Evolutionary conservation across 2,888 invertebrate species (phyloP).

Genomic region (Orchesella flavescens): DNA sequence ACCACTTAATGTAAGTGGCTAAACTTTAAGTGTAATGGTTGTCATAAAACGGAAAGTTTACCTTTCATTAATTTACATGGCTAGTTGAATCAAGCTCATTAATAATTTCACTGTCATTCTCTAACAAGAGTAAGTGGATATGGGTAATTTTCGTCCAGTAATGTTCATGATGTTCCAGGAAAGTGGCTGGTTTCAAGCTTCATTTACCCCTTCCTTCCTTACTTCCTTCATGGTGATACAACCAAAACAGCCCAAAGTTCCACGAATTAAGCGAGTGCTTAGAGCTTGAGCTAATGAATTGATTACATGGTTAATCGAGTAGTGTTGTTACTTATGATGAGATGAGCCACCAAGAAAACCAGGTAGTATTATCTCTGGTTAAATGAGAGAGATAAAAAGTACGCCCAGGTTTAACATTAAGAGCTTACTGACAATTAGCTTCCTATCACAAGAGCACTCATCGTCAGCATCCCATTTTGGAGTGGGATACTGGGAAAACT

Average conservation of each 20-base stretch:
- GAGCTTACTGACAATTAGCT: slow-evolving; percentile 38
- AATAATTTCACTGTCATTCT: slow-evolving; percentile 33
- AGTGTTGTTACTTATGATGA: slow-evolving; percentile 28
- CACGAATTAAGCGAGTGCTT: slow-evolving; percentile 1
- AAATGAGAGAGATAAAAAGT: slow-evolving; percentile 31
- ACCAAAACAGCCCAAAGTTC: slow-evolving; percentile 1
- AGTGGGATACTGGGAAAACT: background rate
- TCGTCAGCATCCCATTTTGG: background rate
- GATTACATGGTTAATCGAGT: slow-evolving; percentile 59
- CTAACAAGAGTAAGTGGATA: background rate
- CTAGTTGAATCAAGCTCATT: slow-evolving; percentile 50
- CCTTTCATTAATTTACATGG: slow-evolving; percentile 54
- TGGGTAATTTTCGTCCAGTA: background rate
- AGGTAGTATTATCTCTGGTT: slow-evolving; percentile 2
- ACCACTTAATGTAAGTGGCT: slow-evolving; percentile 51
- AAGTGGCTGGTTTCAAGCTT: slow-evolving; percentile 10
- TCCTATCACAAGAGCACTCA: background rate
- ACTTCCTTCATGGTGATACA: background rate
- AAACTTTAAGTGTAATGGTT: slow-evolving; percentile 46
- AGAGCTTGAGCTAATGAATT: slow-evolving; percentile 51
- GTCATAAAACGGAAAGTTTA: slow-evolving; percentile 45
- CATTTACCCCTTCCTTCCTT: too few species aligned
- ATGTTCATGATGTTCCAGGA: background rate
- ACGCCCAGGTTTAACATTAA: background rate
- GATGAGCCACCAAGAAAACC: background rate